These are phyloP conservation scores for Lymantria dispar DNA, from an alignment of 2,888 invertebrate species.

Conservation along the genomic window DNA sequence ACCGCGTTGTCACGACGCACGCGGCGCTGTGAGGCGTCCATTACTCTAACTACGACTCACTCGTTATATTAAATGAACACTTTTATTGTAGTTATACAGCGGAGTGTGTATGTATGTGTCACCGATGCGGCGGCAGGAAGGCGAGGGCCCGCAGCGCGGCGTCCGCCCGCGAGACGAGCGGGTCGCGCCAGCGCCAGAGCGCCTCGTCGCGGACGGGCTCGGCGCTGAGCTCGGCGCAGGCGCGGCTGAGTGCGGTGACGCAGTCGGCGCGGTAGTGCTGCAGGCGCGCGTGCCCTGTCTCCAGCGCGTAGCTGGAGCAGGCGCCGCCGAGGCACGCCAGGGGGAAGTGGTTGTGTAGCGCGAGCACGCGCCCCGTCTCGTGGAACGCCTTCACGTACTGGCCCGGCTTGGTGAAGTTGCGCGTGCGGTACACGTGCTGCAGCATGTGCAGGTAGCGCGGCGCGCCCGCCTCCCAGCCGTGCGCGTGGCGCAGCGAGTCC, in stretches of 20 bases:
- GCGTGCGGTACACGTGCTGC: conserved; percentile 94
- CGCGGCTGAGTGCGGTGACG: conserved; percentile 92
- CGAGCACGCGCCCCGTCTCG: conserved; percentile 93
- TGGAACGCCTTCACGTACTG: conserved; percentile 97
- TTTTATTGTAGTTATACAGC: too few species aligned
- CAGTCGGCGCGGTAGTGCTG: conserved; percentile 98
- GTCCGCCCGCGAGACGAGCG: conserved; percentile 86
- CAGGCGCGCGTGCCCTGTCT: conserved; percentile 91
- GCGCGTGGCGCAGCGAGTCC: conserved; percentile 91
- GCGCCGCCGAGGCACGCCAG: conserved; percentile 92
- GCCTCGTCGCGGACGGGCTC: conserved; percentile 92
- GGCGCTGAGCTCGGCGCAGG: conserved; percentile 91
- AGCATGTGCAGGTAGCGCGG: conserved; percentile 96
- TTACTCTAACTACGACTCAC: too few species aligned
- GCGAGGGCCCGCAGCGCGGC: conserved; percentile 87
- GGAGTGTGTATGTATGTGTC: conserved; percentile 17
- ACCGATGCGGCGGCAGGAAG: conserved; percentile 81
- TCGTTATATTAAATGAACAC: too few species aligned
- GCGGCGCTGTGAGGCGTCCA: too few species aligned
- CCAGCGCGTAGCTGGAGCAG: conserved; percentile 93
- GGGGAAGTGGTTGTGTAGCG: conserved; percentile 96
- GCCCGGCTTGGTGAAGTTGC: conserved; percentile 95
- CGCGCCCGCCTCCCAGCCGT: conserved; percentile 89
- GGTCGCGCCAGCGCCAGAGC: conserved; percentile 93
- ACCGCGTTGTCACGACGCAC: too few species aligned